Percentiles rank a stretch among this genome's conserved stretches.
phyloP scores from a whole-genome alignment of 2,888 invertebrate genomes.

The Drosophila fulvimacula region DNA sequence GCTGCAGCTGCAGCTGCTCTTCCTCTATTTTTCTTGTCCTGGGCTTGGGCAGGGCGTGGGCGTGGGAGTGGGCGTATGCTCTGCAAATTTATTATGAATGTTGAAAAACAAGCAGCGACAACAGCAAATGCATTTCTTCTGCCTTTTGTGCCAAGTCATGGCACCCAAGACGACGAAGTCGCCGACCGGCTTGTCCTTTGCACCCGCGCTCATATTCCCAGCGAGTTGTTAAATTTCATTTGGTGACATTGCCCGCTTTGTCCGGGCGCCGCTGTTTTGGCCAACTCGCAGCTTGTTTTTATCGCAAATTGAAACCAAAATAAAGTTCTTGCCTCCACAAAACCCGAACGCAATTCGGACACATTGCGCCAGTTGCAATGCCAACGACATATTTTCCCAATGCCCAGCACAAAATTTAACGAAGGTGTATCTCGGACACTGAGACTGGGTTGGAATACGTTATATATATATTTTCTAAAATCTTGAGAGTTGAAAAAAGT shows the following conservation, averaged over 20 bases:
- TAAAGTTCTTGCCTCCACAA: constrained; percentile 59
- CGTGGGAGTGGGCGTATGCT: constrained; percentile 12
- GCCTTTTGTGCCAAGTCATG: constrained; percentile 55
- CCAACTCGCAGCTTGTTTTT: constrained; percentile 67
- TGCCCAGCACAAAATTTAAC: background rate
- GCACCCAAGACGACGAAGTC: constrained; percentile 36
- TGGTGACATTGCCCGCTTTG: constrained; percentile 45
- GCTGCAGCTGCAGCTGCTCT: constrained; percentile 30
- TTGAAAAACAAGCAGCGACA: constrained; percentile 62
- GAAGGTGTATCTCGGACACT: background rate
- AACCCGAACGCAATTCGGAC: constrained; percentile 21
- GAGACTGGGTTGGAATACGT: too few species aligned
- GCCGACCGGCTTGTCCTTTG: constrained; percentile 4
- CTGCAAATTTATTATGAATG: constrained; percentile 73
- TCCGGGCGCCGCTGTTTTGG: constrained; percentile 51
- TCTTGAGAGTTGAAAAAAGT: background rate
- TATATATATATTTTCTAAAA: too few species aligned
- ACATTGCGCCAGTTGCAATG: constrained; percentile 39
- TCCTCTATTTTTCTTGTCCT: constrained; percentile 6
- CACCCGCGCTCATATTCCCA: constrained; percentile 10
- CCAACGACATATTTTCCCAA: constrained; percentile 39
- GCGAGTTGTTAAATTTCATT: constrained; percentile 79
- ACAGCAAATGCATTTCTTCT: constrained; percentile 70
- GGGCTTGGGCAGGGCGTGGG: background rate
- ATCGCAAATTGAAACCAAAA: constrained; percentile 78